Base-by-base conservation (phyloP, 2,113 vertebrate genomes). In the Leuciscus idus region DNA sequence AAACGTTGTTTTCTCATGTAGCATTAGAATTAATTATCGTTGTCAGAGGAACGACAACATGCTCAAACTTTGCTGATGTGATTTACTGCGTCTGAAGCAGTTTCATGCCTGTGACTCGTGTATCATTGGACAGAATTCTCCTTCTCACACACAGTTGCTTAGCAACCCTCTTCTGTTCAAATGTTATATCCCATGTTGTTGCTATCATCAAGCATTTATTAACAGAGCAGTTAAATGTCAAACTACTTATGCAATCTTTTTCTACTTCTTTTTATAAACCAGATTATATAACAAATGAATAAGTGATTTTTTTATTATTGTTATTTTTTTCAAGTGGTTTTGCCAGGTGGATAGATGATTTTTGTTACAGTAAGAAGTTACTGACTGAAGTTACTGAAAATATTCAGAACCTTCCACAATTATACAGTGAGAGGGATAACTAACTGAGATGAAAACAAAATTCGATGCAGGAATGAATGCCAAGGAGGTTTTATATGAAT, bases 121-220 rank as follows among this genome's bases (percentile, higher is more conserved):
- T 84, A 59, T 84, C 73, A 84, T 59, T 72, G 82, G 33, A 26
- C 87, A 86, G 85, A 87, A 91, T 85, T 80, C 82, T 79, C 82
- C 77, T n/a, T 90, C 86, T 86, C 90, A 89, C 81, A 83, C 88
- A 86, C 85, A 90, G 95, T 95, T 94, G 93, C 94, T 89, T 90
- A 92, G 94, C 92, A 94, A 95, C 93, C 68, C 61, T 89, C 86
- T 84, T 90, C 90, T 83, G 55, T 55, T 76, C 81, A 83, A 88
- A 88, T 88, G 88, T 86, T 85, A 88, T 75, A 70, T 89, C 85
- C 64, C 81, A 70, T 52, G 64, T 43, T 83, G 81, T 70, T 68
- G 64, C 46, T 52, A n/a, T 83, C 36, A 83, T 70, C 59, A 83
- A 70, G 46, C 43, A 55, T 68, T 70, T 83, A 83, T 83, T 83